These are phyloP conservation scores for Cirrhinus mrigala DNA, from an alignment of 2,797 vertebrate genomes.

Conservation along the genomic window DNA sequence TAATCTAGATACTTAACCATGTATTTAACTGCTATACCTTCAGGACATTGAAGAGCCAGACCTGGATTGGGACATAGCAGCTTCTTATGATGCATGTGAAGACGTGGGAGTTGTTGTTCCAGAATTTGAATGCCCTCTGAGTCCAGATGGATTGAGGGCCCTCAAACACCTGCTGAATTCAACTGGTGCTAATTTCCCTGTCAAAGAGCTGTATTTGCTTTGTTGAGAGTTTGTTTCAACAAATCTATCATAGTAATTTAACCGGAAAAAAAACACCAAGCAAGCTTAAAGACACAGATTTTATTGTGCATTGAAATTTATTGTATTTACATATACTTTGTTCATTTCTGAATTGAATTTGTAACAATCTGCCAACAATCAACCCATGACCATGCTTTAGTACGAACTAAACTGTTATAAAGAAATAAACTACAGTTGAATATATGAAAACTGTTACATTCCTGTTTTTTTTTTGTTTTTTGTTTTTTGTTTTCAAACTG, in stretches of 20 bases:
- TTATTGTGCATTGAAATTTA: not conserved
- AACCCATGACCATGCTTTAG: not conserved
- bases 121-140: not conserved
- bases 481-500: no score
- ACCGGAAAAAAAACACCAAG: not conserved
- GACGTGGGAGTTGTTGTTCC: not conserved
- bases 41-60: not conserved
- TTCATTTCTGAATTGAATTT: not conserved
- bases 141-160: no score
- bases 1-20: not conserved
- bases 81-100: constrained; percentile 11
- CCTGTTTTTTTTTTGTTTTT: no score
- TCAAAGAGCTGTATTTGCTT: not conserved
- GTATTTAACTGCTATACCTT: not conserved
- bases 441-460: no score
- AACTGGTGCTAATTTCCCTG: not conserved
- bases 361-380: not conserved
- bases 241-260: not conserved
- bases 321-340: not conserved
- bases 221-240: not conserved
- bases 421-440: not conserved
- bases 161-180: no score
- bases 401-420: no score
- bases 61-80: not conserved
- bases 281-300: not conserved